A percentile compares a stretch with the other conserved stretches of the same genome.
Evolutionary conservation across 2,888 invertebrate species (phyloP).

Genomic region (Antitype chi): DNA sequence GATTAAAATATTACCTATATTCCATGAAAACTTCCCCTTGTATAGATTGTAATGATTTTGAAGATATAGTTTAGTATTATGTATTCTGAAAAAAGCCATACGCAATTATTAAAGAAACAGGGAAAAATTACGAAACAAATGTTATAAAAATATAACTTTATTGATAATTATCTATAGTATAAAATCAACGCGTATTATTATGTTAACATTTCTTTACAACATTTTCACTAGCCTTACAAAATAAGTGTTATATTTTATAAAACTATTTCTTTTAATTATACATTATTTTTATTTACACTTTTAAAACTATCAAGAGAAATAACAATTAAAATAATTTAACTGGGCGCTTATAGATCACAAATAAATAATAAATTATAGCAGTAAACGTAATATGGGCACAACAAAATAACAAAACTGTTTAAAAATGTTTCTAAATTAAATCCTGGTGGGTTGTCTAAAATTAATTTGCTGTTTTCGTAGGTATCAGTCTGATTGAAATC

Average conservation of each 20-base stretch:
- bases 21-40: too few relatives aligned
- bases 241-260: conserved; percentile 70
- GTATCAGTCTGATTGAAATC: conserved; percentile 45
- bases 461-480: conserved; percentile 26
- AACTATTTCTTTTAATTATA: conserved; percentile 55
- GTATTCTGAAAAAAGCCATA: background rate
- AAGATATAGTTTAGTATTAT: background rate
- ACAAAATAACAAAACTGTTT: conserved; percentile 41
- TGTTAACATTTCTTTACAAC: conserved; percentile 73
- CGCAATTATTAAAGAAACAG: background rate
- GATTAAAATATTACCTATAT: too few relatives aligned
- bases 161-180: conserved; percentile 59
- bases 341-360: conserved; percentile 40
- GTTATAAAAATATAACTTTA: conserved; percentile 56
- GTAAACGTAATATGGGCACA: conserved; percentile 65
- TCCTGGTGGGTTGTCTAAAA: conserved; percentile 65
- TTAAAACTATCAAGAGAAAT: conserved; percentile 53
- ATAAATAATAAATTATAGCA: conserved; percentile 54
- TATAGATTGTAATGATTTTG: background rate
- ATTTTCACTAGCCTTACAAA: conserved; percentile 88
- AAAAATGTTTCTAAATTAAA: conserved; percentile 44
- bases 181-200: conserved; percentile 64
- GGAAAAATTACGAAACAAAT: background rate
- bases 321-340: conserved; percentile 60
- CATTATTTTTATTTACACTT: conserved; percentile 63